These are phyloP conservation scores for Balearica regulorum DNA, from an alignment of 2,797 vertebrate species.

Conservation along the genomic window DNA sequence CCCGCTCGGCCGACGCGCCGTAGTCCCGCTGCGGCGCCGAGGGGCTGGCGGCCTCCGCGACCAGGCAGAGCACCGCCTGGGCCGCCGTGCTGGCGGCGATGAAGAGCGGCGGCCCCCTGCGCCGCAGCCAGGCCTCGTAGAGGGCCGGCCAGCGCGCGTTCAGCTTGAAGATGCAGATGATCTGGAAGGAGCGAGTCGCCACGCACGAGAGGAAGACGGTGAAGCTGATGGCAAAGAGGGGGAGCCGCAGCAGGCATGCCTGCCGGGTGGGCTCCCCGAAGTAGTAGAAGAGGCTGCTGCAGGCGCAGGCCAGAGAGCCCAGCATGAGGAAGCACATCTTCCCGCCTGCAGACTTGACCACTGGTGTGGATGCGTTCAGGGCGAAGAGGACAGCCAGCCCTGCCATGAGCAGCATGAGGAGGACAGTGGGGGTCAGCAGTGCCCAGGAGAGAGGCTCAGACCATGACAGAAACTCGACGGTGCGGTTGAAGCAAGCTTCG, in stretches of 20 bases:
- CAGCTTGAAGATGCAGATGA: constrained; percentile 86
- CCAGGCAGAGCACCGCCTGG: constrained; percentile 66
- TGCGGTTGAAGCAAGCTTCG: constrained; percentile 70
- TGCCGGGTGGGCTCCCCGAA: constrained; percentile 72
- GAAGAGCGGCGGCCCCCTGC: constrained; percentile 74
- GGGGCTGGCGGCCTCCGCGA: constrained; percentile 6
- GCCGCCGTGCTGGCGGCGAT: constrained; percentile 51
- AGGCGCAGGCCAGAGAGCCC: constrained; percentile 66
- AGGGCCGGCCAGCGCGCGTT: constrained; percentile 72
- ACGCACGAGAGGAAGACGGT: constrained; percentile 80
- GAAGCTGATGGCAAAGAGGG: constrained; percentile 74
- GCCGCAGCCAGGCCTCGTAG: constrained; percentile 77
- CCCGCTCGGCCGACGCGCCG: constrained; percentile 34
- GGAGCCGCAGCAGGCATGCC: constrained; percentile 69
- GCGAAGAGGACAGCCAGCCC: constrained; percentile 73
- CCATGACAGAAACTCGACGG: constrained; percentile 71
- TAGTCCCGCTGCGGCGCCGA: constrained; percentile 67
- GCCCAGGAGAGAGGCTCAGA: constrained; percentile 60
- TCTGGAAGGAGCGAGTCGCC: constrained; percentile 82
- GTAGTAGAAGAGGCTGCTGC: constrained; percentile 76
- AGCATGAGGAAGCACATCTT: constrained; percentile 84
- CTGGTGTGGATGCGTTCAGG: constrained; percentile 74
- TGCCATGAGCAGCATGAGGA: constrained; percentile 63
- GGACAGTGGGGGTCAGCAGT: constrained; percentile 45
- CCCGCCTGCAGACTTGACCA: constrained; percentile 85